These are phyloP conservation scores for Alosa alosa DNA, from an alignment of 2,113 vertebrate genomes.

Conservation along the genomic window DNA sequence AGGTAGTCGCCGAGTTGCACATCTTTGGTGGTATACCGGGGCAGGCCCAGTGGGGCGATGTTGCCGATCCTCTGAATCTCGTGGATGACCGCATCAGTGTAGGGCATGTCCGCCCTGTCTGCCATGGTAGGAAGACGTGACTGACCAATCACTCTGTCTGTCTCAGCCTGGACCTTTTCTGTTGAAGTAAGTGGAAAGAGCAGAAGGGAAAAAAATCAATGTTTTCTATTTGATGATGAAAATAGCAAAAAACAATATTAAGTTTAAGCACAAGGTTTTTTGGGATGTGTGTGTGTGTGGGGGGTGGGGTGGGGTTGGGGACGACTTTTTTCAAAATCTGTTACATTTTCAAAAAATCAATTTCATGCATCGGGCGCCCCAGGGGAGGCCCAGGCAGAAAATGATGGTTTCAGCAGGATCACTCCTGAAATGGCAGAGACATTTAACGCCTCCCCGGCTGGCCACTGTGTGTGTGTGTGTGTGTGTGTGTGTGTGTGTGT, in stretches of 20 bases:
- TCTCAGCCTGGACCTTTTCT: conserved; percentile 59
- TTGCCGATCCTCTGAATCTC: conserved; percentile 71
- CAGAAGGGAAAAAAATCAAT: not conserved
- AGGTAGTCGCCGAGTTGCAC: conserved; percentile 49
- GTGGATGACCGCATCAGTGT: conserved; percentile 34
- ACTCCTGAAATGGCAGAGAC: not conserved
- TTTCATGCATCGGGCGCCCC: not conserved
- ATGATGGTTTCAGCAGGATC: not conserved
- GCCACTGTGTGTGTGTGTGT: not conserved
- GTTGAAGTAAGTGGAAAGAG: not conserved
- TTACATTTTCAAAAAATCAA: conserved; percentile 8
- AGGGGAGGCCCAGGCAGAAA: not conserved
- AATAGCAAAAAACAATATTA: not conserved
- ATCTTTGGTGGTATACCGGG: conserved; percentile 51
- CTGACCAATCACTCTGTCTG: conserved; percentile 46
- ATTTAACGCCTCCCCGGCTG: not conserved
- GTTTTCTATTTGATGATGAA: not conserved
- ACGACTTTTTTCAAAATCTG: conserved; percentile 2
- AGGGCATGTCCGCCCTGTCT: conserved; percentile 57
- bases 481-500: not conserved
- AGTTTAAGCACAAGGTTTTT: not conserved
- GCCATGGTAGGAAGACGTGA: conserved; percentile 44
- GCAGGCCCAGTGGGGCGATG: conserved; percentile 56
- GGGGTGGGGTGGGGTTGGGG: too few relatives aligned
- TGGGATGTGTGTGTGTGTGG: too few relatives aligned